A percentile compares a stretch with the other conserved stretches of the same genome.
These are phyloP conservation scores for Parnassius orleans DNA, from an alignment of 2,888 invertebrate species.

Conservation along the genomic window DNA sequence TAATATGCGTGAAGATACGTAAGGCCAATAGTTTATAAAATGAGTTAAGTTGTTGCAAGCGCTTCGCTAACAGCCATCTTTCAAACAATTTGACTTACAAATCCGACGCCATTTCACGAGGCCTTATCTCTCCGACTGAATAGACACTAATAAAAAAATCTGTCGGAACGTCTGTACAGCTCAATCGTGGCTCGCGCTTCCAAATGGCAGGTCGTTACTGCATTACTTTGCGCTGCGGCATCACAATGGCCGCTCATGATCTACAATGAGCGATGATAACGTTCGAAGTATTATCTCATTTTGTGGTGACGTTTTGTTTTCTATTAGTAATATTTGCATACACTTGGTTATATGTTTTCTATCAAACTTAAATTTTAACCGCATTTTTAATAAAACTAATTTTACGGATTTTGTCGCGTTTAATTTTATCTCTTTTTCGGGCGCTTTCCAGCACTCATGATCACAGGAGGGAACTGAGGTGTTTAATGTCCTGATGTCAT, in stretches of 20 bases:
- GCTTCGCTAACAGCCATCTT: not conserved
- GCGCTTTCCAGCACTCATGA: no score
- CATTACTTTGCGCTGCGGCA: not conserved
- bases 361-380: no score
- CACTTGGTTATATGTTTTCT: no score
- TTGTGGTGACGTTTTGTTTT: constrained; percentile 1
- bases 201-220: constrained; percentile 13
- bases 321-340: no score
- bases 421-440: no score
- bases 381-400: no score
- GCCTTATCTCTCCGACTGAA: constrained; percentile 9
- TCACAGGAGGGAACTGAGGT: no score
- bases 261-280: constrained; percentile 10
- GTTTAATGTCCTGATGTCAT: no score
- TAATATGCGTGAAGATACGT: no score
- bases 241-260: constrained; percentile 3
- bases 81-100: constrained; percentile 6
- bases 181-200: constrained; percentile 6
- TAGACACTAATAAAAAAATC: constrained; percentile 12
- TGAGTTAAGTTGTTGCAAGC: not conserved
- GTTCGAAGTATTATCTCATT: constrained; percentile 1
- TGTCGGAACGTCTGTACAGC: constrained; percentile 13
- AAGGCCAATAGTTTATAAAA: no score
- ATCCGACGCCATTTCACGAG: not conserved
- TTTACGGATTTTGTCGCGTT: no score